phyloP scores from a whole-genome alignment of 2,113 vertebrate species.

The Camelus dromedarius region DNA sequence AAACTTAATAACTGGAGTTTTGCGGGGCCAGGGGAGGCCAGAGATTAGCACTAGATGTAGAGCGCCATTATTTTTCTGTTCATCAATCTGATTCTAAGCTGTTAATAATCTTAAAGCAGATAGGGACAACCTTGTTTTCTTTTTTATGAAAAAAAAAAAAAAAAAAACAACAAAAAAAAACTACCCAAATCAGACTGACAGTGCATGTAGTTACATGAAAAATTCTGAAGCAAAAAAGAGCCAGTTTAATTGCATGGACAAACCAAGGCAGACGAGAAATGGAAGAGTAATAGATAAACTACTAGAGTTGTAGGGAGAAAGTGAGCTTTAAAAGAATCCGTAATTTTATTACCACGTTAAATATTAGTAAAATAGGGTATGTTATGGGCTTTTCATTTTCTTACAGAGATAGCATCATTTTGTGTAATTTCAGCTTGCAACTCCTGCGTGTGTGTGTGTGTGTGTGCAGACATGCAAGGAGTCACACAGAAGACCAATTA shows the following conservation, averaged over 20 bases:
- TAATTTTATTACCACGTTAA: background rate
- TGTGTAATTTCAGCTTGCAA: background rate
- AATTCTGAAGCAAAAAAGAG: background rate
- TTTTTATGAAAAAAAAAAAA: background rate
- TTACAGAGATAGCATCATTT: background rate
- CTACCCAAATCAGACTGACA: background rate
- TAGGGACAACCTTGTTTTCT: conserved; percentile 25
- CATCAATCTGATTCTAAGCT: conserved; percentile 34
- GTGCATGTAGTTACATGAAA: background rate
- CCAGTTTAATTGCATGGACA: background rate
- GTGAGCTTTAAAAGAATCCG: conserved; percentile 12
- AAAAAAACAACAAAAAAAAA: too few species aligned
- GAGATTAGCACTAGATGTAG: background rate
- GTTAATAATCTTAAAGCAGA: conserved; percentile 29
- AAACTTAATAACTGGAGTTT: background rate
- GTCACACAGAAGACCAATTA: background rate
- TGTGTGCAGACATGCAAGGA: background rate
- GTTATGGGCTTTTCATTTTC: background rate
- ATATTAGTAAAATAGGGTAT: background rate
- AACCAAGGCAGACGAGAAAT: background rate
- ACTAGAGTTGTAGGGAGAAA: conserved; percentile 37
- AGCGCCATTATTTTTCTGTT: background rate
- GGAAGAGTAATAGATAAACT: background rate
- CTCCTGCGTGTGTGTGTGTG: background rate
- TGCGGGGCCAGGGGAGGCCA: background rate